Conservation (phyloP, 30 jellyfish, hydroid and myxozoan genomes). For the Pelagia noctiluca region DNA sequence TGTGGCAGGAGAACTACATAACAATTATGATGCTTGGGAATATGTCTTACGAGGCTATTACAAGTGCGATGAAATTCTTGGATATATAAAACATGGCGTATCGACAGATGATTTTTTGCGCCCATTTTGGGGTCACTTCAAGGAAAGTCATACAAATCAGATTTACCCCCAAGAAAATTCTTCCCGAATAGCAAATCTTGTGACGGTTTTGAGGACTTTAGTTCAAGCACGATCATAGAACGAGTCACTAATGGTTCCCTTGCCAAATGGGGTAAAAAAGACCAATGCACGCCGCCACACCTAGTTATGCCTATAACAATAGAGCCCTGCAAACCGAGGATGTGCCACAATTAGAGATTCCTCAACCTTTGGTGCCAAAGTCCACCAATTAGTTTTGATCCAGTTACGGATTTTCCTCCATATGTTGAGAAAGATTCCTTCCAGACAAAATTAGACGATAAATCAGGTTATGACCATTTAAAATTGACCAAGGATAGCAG, state of each 20-base stretch:
- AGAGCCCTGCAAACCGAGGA: constrained; percentile 4
- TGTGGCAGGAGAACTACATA: not conserved
- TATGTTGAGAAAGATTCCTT: not conserved
- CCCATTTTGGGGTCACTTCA: not conserved
- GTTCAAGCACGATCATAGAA: not conserved
- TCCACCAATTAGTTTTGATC: not conserved
- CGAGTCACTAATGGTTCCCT: not conserved
- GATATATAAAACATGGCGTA: not conserved
- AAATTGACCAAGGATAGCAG: not conserved
- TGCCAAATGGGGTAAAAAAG: not conserved
- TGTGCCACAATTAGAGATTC: not conserved
- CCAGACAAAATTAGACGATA: not conserved
- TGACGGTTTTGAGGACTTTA: not conserved
- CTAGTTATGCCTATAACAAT: not conserved
- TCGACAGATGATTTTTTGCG: not conserved
- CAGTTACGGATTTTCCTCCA: not conserved
- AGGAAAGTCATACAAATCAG: not conserved
- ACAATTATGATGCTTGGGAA: not conserved
- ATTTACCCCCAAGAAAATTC: not conserved
- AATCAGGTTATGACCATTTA: constrained; percentile 10
- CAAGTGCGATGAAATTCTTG: not conserved
- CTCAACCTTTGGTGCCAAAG: not conserved
- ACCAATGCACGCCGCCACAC: not conserved
- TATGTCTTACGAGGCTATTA: not conserved
- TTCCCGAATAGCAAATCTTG: not conserved